These are phyloP conservation scores for Rhombomys opimus DNA, from an alignment of 2,113 vertebrate species.

Conservation along the genomic window DNA sequence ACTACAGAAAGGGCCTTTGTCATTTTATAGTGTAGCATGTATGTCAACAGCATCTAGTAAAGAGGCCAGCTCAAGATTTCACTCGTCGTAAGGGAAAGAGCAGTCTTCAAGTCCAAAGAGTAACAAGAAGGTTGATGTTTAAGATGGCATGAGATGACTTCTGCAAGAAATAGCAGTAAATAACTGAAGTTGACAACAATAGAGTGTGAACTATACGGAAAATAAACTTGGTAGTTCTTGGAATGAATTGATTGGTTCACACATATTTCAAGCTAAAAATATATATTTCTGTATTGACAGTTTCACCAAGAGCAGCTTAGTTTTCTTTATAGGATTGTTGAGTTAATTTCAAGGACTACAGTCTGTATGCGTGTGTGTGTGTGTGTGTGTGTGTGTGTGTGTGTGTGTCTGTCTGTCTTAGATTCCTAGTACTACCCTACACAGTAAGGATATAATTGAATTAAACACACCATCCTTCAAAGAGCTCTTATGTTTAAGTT, in stretches of 20 bases:
- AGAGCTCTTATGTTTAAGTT: not conserved
- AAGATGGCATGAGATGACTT: conserved; percentile 10
- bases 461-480: not conserved
- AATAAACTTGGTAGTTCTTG: not conserved
- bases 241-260: not conserved
- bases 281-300: not conserved
- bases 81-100: not conserved
- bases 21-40: not conserved
- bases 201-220: not conserved
- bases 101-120: not conserved
- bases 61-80: not conserved
- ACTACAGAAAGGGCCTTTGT: not conserved
- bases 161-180: not conserved
- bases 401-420: not conserved
- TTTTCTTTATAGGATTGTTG: not conserved
- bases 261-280: not conserved
- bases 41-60: not conserved
- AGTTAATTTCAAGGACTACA: not conserved
- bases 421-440: not conserved
- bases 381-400: not conserved
- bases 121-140: not conserved
- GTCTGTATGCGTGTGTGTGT: not conserved
- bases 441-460: not conserved
- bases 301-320: not conserved
- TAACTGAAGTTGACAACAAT: not conserved